Percentiles rank a stretch among this genome's conserved stretches.
These are phyloP conservation scores for Acleris cristana DNA, from an alignment of 2,888 invertebrate genomes.

Conservation along the genomic window DNA sequence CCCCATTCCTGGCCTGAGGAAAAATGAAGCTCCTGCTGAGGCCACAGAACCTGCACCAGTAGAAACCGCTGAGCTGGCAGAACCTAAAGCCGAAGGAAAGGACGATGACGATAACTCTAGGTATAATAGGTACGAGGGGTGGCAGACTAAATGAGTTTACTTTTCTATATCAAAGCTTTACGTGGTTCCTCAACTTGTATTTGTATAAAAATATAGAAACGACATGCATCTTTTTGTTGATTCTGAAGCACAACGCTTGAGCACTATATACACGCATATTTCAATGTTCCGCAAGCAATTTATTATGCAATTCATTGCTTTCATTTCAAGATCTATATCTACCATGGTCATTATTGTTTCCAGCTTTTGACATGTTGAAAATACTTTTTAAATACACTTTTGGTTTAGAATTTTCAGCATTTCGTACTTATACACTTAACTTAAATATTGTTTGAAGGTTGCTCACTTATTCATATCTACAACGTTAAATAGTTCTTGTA, in stretches of 20 bases:
- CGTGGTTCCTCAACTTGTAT: slow-evolving; percentile 32
- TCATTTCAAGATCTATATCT: slow-evolving; percentile 11
- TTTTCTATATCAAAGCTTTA: slow-evolving; percentile 38
- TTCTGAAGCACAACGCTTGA: slow-evolving; percentile 23
- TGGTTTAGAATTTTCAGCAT: too few species aligned
- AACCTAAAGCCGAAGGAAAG: slow-evolving; percentile 75
- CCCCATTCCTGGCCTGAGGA: slow-evolving; percentile 89
- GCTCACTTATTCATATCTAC: too few species aligned
- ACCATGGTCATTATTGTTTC: too few species aligned
- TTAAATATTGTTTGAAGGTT: too few species aligned
- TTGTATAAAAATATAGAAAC: slow-evolving; percentile 37
- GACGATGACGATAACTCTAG: slow-evolving; percentile 96
- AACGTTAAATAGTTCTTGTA: too few species aligned
- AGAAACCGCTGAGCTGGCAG: slow-evolving; percentile 71
- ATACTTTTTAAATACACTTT: too few species aligned
- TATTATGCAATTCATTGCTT: slow-evolving; percentile 30
- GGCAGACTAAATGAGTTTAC: slow-evolving; percentile 80
- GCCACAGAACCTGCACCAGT: slow-evolving; percentile 67
- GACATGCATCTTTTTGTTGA: slow-evolving; percentile 39
- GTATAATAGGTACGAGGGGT: slow-evolving; percentile 89
- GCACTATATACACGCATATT: slow-evolving; percentile 33
- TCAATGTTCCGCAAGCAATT: slow-evolving; percentile 12
- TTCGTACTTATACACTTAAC: too few species aligned
- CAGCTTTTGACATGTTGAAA: too few species aligned
- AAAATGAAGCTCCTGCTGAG: slow-evolving; percentile 83